Evolutionary conservation across 2,797 vertebrate species (phyloP).

Genomic region (Octomys mimax): DNA sequence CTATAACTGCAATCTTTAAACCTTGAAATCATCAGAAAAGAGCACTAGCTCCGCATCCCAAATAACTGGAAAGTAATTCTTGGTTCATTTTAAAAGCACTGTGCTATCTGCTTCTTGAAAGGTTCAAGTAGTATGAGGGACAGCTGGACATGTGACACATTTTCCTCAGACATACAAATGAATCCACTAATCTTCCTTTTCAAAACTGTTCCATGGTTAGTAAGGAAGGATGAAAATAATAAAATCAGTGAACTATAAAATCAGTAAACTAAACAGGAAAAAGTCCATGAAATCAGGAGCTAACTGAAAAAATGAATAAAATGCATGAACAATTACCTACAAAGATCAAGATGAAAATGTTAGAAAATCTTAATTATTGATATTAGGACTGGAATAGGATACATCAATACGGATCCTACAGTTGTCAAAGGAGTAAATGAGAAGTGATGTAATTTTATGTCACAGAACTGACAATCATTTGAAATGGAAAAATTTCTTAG

Average conservation of each 20-base stretch:
- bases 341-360: not conserved
- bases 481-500: slow-evolving; percentile 48
- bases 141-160: not conserved
- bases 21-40: not conserved
- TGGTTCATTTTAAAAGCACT: slow-evolving; percentile 29
- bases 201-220: not conserved
- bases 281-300: slow-evolving; percentile 25
- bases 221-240: not conserved
- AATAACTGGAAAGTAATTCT: slow-evolving; percentile 24
- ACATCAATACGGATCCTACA: not conserved
- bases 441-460: slow-evolving; percentile 39
- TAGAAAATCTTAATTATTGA: not conserved
- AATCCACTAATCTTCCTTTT: not conserved
- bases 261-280: not conserved
- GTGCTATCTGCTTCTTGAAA: not conserved
- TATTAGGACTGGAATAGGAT: not conserved
- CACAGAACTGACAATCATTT: not conserved
- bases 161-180: slow-evolving; percentile 22
- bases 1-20: slow-evolving; percentile 30
- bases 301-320: slow-evolving; percentile 47
- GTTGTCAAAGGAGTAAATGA: not conserved
- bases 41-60: not conserved
- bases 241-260: slow-evolving; percentile 30
- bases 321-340: not conserved
- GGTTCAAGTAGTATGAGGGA: not conserved